Evolutionary conservation across 2,113 vertebrate species (phyloP).

Genomic region (Gobio gobio): DNA sequence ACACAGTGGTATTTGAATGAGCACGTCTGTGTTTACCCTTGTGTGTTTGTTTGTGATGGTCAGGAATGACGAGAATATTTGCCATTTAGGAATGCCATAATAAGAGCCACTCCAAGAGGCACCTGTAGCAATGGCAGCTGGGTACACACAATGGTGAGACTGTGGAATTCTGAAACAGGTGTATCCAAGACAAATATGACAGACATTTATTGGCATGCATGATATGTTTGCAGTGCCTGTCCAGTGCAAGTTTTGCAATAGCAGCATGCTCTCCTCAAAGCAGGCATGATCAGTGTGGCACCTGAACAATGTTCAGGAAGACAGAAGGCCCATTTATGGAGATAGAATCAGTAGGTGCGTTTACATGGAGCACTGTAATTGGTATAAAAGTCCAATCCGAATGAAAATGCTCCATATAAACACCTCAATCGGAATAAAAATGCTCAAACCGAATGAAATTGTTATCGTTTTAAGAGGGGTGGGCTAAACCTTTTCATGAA

Average conservation of each 20-base stretch:
- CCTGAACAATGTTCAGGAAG: constrained; percentile 41
- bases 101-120: constrained; percentile 25
- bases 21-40: constrained; percentile 47
- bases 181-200: constrained; percentile 50
- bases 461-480: too few species aligned
- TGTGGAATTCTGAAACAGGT: constrained; percentile 70
- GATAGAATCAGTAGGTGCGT: too few species aligned
- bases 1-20: constrained; percentile 41
- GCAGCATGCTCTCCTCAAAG: constrained; percentile 42
- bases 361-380: too few species aligned
- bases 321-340: constrained; percentile 15
- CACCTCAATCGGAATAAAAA: too few species aligned
- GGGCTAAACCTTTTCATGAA: too few species aligned
- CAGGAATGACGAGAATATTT: not conserved
- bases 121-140: constrained; percentile 53
- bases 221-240: constrained; percentile 36
- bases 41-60: constrained; percentile 36
- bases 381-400: too few species aligned
- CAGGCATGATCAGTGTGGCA: constrained; percentile 34
- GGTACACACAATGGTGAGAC: constrained; percentile 24
- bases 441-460: too few species aligned
- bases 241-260: constrained; percentile 19
- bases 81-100: not conserved
- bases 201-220: constrained; percentile 25
- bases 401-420: too few species aligned